Evolutionary conservation across 2,888 invertebrate genomes (phyloP), one percentile per base, ranked within the genome.

Genomic region (Scrobipalpa atriplicella): DNA sequence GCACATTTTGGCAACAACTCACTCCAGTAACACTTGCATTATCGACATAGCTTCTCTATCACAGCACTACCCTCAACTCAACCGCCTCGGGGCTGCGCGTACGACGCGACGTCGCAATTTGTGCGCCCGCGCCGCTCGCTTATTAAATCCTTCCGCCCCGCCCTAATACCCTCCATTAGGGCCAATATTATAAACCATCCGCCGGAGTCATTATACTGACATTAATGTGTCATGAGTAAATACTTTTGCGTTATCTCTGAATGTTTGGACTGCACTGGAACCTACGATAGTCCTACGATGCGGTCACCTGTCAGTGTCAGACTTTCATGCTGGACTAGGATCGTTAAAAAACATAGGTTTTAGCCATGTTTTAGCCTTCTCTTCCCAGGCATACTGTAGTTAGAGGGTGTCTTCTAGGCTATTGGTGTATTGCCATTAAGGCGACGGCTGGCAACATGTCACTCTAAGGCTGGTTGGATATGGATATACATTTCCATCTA

Each of bases 121-220:
- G 54, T 56, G 54, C 13, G 21, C 54, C 54, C 21, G 21, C 80
- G 80, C 86, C 88, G 91, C 86, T 84, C 85, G 84, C 84, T 90
- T 90, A 92, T 92, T 92, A 91, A 90, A 89, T 87, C 87, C 87
- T 83, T 78, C 84, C 83, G 86, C 79, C 85, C 90, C 92, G 86
- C 92, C 92, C 85, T 92, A 91, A 92, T 92, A 83, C 85, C 85
- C 73, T 79, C 86, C 83, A 91, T 91, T 91, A 92, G 84, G 78
- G 85, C 86, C 85, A 85, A 87, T 90, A 89, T 89, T 89, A 89
- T 90, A 89, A 89, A 89, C 69, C 67, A 66, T 62, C 66, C 67
- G 43, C 66, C 68, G 54, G 52, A 65, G 65, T 64, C 67, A 87
- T 87, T 85, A 86, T 74, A 77, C 71, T 73, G 81, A 81, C 85